phyloP scores from a whole-genome alignment of 2,113 vertebrate genomes.

The Myocastor coypus region DNA sequence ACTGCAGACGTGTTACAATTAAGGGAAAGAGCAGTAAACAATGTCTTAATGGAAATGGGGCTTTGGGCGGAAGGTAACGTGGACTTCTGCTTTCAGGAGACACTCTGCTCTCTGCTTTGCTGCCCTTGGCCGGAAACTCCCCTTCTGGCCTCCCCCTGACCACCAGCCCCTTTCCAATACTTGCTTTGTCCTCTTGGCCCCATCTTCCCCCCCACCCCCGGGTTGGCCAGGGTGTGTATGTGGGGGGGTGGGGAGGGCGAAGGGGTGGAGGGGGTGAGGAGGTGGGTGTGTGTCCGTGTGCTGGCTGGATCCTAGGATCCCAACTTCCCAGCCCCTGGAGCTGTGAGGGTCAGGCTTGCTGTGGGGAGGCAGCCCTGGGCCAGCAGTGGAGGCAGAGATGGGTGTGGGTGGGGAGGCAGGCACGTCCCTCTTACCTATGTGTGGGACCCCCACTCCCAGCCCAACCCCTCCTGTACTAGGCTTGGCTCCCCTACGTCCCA shows the following conservation, averaged over 20 bases:
- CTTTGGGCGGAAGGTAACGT: slow-evolving; percentile 72
- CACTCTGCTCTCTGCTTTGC: background rate
- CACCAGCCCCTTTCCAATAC: background rate
- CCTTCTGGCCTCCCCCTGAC: background rate
- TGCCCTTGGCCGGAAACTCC: background rate
- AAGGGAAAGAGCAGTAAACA: slow-evolving; percentile 80
- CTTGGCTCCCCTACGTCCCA: background rate
- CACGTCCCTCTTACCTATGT: background rate
- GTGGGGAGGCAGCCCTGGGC: background rate
- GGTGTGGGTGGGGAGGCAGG: background rate
- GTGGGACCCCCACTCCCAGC: background rate
- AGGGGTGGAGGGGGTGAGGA: too few species aligned
- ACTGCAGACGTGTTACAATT: slow-evolving; percentile 80
- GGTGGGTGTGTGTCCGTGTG: background rate
- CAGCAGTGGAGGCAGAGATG: background rate
- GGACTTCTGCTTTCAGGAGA: background rate
- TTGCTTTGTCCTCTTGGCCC: background rate
- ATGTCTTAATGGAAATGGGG: slow-evolving; percentile 85
- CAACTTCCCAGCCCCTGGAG: background rate
- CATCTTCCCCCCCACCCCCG: background rate
- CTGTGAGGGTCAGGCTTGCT: background rate
- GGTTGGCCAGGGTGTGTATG: background rate
- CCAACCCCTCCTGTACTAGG: background rate
- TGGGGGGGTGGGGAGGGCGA: too few species aligned
- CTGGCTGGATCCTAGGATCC: slow-evolving; percentile 25